phyloP scores from a whole-genome alignment of 2,888 invertebrate genomes.

The Lithophane semibrunnea region DNA sequence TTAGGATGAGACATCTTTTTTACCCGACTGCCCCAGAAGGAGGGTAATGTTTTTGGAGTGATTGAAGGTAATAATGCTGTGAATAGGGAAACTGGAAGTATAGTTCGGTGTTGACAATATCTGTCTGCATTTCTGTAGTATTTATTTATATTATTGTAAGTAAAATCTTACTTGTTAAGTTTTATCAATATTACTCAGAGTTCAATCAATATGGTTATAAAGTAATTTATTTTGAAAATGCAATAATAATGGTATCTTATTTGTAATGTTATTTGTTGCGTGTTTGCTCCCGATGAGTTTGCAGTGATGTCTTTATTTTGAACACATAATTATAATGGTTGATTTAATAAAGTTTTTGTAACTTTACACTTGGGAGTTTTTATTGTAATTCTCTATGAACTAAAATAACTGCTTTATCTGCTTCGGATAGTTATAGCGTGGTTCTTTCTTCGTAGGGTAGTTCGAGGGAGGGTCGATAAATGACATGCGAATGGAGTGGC shows the following conservation, averaged over 20 bases:
- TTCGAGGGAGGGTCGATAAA: neutral
- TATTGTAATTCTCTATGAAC: neutral
- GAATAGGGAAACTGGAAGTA: constrained; percentile 21
- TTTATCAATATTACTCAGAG: constrained; percentile 65
- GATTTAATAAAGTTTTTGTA: constrained; percentile 74
- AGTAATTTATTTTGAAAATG: constrained; percentile 62
- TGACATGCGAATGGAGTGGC: neutral
- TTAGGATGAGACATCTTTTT: constrained; percentile 30
- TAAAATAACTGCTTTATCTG: neutral
- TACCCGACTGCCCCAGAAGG: too few species aligned
- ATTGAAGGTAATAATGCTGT: constrained; percentile 31
- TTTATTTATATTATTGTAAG: constrained; percentile 67
- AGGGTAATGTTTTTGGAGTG: constrained; percentile 34
- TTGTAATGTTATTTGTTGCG: constrained; percentile 71
- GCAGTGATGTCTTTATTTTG: constrained; percentile 75
- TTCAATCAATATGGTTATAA: constrained; percentile 53
- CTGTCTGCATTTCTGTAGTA: constrained; percentile 65
- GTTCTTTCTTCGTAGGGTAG: neutral
- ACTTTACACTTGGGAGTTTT: constrained; percentile 48
- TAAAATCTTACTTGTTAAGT: constrained; percentile 74
- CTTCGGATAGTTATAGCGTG: neutral
- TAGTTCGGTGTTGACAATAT: constrained; percentile 43
- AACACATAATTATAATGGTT: constrained; percentile 79
- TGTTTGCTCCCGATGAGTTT: constrained; percentile 69
- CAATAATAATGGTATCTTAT: constrained; percentile 67